Evolutionary conservation across 23 tunicate genomes (phyloP).

Genomic region (Trididemnum clinides): DNA sequence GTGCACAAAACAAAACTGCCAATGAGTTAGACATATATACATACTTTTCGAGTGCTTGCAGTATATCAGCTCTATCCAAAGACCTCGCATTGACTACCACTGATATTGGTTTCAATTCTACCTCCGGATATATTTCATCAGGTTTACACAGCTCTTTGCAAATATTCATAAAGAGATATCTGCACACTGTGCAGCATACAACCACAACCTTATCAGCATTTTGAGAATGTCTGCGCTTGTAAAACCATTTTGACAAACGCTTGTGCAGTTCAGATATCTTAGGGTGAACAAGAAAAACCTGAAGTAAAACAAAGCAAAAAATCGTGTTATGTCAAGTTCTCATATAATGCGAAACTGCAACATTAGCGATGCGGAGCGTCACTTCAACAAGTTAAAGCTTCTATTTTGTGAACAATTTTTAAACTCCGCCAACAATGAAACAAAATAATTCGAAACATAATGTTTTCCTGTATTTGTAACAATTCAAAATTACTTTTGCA

Average conservation of each 20-base stretch:
- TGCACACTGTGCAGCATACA: constrained; percentile 16
- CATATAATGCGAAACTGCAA: too few relatives aligned
- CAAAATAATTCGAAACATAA: too few relatives aligned
- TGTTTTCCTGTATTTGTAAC: too few relatives aligned
- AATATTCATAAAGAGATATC: constrained; percentile 26
- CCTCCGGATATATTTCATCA: not conserved
- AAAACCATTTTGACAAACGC: not conserved
- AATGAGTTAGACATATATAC: too few relatives aligned
- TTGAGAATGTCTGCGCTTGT: not conserved
- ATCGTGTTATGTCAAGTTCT: not conserved
- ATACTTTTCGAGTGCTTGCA: not conserved
- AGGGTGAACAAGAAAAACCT: not conserved
- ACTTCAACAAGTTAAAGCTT: too few relatives aligned
- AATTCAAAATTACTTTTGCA: too few relatives aligned
- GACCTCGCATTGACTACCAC: not conserved
- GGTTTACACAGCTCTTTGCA: constrained; percentile 24
- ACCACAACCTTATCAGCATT: not conserved
- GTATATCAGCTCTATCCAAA: not conserved
- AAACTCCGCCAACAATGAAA: too few relatives aligned
- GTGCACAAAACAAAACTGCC: too few relatives aligned
- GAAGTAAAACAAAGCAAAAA: not conserved
- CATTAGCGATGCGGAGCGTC: too few relatives aligned
- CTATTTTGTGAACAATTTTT: too few relatives aligned
- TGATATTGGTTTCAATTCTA: not conserved
- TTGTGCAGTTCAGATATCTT: constrained; percentile 1